Evolutionary conservation across 2,113 vertebrate species (phyloP), one percentile per base, ranked within the genome.

Genomic region (Bos indicus): DNA sequence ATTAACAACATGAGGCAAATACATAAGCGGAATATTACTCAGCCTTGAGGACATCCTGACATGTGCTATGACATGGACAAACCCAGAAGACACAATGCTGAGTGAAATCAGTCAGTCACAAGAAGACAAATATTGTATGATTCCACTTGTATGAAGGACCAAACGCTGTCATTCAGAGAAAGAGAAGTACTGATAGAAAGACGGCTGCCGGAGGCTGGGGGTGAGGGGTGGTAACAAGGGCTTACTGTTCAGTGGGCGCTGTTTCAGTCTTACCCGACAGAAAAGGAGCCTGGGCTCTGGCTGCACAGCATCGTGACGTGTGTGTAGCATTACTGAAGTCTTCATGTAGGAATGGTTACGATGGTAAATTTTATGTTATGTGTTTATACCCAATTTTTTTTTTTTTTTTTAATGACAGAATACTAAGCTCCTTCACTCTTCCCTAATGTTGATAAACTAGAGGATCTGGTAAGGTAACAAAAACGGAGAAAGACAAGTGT

Each of bases 131-230:
- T 4, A 43, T 13, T 33, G 7, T 7, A 25, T 43, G 74, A 77
- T n/a, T 36, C 40, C 77, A 52, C 28, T 15, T 36, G 10, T 2
- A 15, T 9, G 54, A 83, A 48, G 40, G 10, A 3, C 33, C 17
- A 1, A 26, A n/a, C 25, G 25, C 0, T 52, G 90, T 28, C 51
- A 36, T 54, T 64, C 56, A 91, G 4, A 23, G 67, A 56, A 36
- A 12, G 14, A 26, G 13, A 25, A 48, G 30, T 2, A 77, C 3
- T 40, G n/a, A 71, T 71, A 40, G 83, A 17, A 15, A 3, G 57
- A 17, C 2, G 23, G 30, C 16, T 43, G 16, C 0, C 40, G 4
- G 16, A 10, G 6, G 17, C 8, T 26, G 16, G 1, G 36, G 15
- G 16, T 51, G 78, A 19, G 25, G 40, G 40, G 74, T 15, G 43